Base-by-base conservation (phyloP, 2,888 invertebrate species). In the Watsonalla cultraria region DNA sequence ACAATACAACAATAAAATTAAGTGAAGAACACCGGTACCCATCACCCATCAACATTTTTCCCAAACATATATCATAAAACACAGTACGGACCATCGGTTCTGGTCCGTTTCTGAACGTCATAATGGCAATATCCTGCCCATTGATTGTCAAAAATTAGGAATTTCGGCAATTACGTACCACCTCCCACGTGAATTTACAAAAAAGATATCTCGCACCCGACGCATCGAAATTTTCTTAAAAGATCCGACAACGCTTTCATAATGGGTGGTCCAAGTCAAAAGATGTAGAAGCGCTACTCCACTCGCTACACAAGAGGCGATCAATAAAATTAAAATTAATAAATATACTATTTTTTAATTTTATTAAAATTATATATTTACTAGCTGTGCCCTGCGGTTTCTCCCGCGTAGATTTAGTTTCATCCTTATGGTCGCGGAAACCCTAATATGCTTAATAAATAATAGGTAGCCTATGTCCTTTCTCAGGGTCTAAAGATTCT, bases 111-210 rank as follows among this genome's bases (percentile, higher is more conserved):
- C 68, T 80, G 81, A 78, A 74, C 77, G 77, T 83, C 80, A 88
- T 88, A 89, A 89, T 85, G 86, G 86, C 86, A 81, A 90, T 85
- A 89, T 89, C 88, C 89, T 86, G 87, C 82, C 87, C 86, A 86
- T 85, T 86, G 88, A 90, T 89, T 89, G 89, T 89, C 87, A 87
- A 90, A 89, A 90, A 86, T 87, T 86, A 80, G 88, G 88, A 87
- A 89, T 89, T 86, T 89, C 86, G 88, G 83, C 89, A 89, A 90
- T 90, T 89, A 89, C 80, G 78, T 80, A 84, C 78, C 86, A 85
- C 90, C 90, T 89, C 90, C 89, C 90, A 90, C 86, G 89, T 80
- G 83, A 86, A 81, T 68, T 65, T 60, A 61, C 62, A 72, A 81
- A 86, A 88, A 84, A 86, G 80, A 77, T 49, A 49, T 42, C 80